Evolutionary conservation across 2,113 vertebrate genomes (phyloP), one percentile per base, ranked within the genome.

Genomic region (Callaeas wilsoni): DNA sequence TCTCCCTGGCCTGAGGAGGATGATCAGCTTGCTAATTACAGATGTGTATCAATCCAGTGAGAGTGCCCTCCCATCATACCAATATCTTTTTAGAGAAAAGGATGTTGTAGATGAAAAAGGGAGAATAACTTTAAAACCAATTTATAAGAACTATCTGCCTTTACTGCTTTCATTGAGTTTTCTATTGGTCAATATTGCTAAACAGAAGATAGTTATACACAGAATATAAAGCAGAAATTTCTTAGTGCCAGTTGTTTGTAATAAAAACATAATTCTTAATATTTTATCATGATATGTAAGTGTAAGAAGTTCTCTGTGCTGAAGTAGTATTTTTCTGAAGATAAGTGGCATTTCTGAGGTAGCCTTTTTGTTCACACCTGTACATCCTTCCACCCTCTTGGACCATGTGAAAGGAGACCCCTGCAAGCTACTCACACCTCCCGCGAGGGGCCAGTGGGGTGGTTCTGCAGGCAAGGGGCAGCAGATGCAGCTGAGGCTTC

Each of bases 361-460:
- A 21, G 13, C 4, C 29, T 76, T 73, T 80, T 21, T 83, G 22
- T 21, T 68, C 37, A 41, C 57, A 21, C 18, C 16, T 77, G 15
- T 25, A 18, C 1, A 2, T 47, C 22, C 23, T 76, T 60, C 44
- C 17, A 49, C 16, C 3, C 20, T 82, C 56, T 49, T 29, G 41
- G 16, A 12, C 33, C 15, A 15, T 0, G 0, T 67, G n/a, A 44
- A 56, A 89, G 50, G 39, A 55, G 17, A 52, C 15, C 13, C 4
- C 29, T 65, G 59, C 1, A 15, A 73, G 9, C 5, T 9, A 1
- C 16, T 71, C 50, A 6, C 16, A 4, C 14, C 29, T 57, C 47
- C 27, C 4, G 0, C 1, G n/a, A 67, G 20, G 13, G 27, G 27
- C 5, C 21, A 18, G 0, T 6, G 49, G 18, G 49, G 37, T 50